Evolutionary conservation across 2,113 vertebrate species (phyloP).

Genomic region (Tapirus terrestris): DNA sequence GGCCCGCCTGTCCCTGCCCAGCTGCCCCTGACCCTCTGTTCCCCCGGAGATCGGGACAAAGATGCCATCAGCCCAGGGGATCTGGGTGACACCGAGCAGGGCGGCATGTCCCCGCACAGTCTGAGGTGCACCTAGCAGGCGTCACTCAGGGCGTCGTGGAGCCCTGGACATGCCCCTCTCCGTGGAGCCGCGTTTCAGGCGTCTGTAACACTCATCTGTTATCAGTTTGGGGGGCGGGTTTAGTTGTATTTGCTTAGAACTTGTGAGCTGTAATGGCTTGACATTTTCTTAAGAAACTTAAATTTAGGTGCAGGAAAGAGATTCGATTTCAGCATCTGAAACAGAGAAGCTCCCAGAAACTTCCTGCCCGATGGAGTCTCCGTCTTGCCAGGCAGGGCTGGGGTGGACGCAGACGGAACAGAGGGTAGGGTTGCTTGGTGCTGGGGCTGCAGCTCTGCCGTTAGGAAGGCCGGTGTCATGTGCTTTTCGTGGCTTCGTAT

Average conservation of each 20-base stretch:
- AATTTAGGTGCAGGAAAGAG: neutral
- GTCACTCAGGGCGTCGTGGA: accelerated
- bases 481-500: neutral
- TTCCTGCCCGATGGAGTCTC: accelerated
- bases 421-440: accelerated
- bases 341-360: neutral
- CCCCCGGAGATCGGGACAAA: neutral
- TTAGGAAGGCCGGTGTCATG: accelerated
- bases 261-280: neutral
- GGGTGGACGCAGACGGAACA: accelerated
- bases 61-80: neutral
- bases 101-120: accelerated
- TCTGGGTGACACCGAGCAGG: neutral
- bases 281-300: neutral
- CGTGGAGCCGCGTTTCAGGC: accelerated
- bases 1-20: neutral
- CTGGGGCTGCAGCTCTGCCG: accelerated
- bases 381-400: neutral
- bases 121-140: too few relatives aligned
- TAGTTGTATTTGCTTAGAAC: neutral
- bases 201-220: accelerated
- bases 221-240: neutral
- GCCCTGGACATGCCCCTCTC: neutral
- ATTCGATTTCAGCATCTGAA: neutral
- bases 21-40: accelerated